phyloP scores from a whole-genome alignment of 1,140 invertebrate genomes.

The Propsilocerus akamusi region DNA sequence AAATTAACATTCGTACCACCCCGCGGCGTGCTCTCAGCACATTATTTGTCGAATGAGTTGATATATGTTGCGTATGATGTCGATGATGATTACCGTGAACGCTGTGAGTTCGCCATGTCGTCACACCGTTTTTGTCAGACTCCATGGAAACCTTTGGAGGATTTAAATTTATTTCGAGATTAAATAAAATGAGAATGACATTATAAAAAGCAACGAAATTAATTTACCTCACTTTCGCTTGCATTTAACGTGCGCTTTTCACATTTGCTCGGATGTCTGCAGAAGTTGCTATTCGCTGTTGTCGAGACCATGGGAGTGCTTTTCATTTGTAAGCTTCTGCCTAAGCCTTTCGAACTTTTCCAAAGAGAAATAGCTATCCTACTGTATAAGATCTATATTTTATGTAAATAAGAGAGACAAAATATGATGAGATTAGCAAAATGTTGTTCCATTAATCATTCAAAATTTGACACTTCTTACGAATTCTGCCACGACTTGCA shows the following conservation, averaged over 20 bases:
- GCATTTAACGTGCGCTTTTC: slow-evolving; percentile 22
- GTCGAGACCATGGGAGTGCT: slow-evolving; percentile 9
- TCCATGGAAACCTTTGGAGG: slow-evolving; percentile 25
- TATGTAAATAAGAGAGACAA: no score
- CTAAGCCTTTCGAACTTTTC: slow-evolving; percentile 40
- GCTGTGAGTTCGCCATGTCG: slow-evolving; percentile 17
- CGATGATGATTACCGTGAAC: slow-evolving; percentile 13
- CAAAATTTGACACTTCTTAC: no score
- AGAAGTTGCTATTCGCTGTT: slow-evolving; percentile 11
- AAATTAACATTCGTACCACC: slow-evolving; percentile 61
- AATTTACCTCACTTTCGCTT: slow-evolving; percentile 23
- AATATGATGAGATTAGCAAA: no score
- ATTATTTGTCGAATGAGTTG: slow-evolving; percentile 39
- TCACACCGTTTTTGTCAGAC: slow-evolving; percentile 21
- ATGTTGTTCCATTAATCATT: no score
- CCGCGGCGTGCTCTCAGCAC: slow-evolving; percentile 45
- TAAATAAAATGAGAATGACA: background rate
- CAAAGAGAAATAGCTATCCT: slow-evolving; percentile 53
- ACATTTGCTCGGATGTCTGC: slow-evolving; percentile 17
- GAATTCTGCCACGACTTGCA: no score
- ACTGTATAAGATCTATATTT: slow-evolving; percentile 42
- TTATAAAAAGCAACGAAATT: no score
- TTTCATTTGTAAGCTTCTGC: slow-evolving; percentile 23
- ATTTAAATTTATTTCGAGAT: background rate
- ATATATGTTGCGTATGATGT: slow-evolving; percentile 18